Conservation (phyloP, 2,888 invertebrate species). For the Drosophila pseudotakahashii region DNA sequence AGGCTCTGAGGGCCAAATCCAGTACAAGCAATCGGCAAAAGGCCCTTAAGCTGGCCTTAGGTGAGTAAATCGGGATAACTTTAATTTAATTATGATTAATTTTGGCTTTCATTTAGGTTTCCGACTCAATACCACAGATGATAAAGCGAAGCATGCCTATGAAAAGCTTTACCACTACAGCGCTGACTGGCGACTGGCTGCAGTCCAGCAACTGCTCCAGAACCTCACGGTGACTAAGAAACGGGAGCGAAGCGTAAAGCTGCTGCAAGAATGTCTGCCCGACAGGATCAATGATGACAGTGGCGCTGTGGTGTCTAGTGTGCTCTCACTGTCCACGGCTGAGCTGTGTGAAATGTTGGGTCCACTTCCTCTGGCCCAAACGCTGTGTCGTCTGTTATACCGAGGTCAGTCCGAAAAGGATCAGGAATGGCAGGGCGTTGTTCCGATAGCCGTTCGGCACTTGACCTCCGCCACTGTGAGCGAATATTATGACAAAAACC, state of each 20-base stretch:
- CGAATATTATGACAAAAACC: conserved; percentile 82
- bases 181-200: conserved; percentile 87
- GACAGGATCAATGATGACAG: conserved; percentile 89
- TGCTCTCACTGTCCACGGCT: conserved; percentile 85
- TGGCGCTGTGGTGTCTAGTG: conserved; percentile 86
- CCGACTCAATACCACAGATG: conserved; percentile 86
- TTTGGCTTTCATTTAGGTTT: conserved; percentile 80
- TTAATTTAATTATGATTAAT: neutral
- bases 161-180: conserved; percentile 90
- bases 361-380: conserved; percentile 84
- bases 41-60: conserved; percentile 83
- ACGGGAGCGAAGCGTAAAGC: conserved; percentile 82
- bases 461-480: conserved; percentile 85
- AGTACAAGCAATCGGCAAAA: conserved; percentile 72
- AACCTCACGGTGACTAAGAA: conserved; percentile 85
- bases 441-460: conserved; percentile 84
- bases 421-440: conserved; percentile 84
- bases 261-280: conserved; percentile 87
- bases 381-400: conserved; percentile 85
- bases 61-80: conserved; percentile 52
- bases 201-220: conserved; percentile 87
- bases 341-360: conserved; percentile 84
- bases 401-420: conserved; percentile 82
- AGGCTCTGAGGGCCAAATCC: conserved; percentile 84
- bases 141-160: conserved; percentile 86